Conservation (phyloP, 1,140 invertebrate species). For the Bombus waltoni region DNA sequence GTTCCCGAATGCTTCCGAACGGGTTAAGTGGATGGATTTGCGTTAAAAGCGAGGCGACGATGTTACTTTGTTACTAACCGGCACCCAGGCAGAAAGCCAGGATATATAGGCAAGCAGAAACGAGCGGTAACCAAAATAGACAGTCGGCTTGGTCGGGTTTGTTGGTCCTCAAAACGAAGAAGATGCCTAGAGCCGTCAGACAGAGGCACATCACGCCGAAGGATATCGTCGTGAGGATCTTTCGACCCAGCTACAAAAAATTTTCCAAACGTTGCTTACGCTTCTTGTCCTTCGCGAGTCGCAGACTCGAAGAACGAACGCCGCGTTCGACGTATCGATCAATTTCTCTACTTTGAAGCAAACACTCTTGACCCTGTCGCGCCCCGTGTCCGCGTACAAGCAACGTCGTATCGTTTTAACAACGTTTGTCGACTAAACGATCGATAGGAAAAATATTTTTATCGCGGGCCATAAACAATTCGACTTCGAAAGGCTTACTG, state of each 20-base stretch:
- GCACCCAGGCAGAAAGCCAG: slow-evolving; percentile 84
- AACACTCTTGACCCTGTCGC: background rate
- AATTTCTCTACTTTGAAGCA: background rate
- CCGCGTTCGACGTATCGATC: background rate
- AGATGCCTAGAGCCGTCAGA: slow-evolving; percentile 85
- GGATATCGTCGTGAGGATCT: slow-evolving; percentile 88
- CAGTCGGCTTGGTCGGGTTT: slow-evolving; percentile 43
- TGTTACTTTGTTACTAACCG: slow-evolving; percentile 61
- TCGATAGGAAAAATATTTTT: too few relatives aligned
- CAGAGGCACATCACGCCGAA: slow-evolving; percentile 85
- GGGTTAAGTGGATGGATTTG: background rate
- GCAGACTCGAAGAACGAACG: background rate
- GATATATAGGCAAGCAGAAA: slow-evolving; percentile 83
- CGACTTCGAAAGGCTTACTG: background rate
- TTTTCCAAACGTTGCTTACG: background rate
- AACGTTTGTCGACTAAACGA: too few relatives aligned
- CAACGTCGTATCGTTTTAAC: too few relatives aligned
- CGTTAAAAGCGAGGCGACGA: background rate
- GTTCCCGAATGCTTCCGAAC: background rate
- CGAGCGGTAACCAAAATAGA: slow-evolving; percentile 83
- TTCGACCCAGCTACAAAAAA: slow-evolving; percentile 83
- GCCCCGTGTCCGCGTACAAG: too few relatives aligned
- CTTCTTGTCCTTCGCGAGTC: background rate
- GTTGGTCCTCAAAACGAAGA: slow-evolving; percentile 84
- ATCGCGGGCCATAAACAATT: background rate